Percentiles rank a stretch among this genome's conserved stretches.
phyloP scores from a whole-genome alignment of 2,888 invertebrate genomes.

The Heterodera filipjevi region DNA sequence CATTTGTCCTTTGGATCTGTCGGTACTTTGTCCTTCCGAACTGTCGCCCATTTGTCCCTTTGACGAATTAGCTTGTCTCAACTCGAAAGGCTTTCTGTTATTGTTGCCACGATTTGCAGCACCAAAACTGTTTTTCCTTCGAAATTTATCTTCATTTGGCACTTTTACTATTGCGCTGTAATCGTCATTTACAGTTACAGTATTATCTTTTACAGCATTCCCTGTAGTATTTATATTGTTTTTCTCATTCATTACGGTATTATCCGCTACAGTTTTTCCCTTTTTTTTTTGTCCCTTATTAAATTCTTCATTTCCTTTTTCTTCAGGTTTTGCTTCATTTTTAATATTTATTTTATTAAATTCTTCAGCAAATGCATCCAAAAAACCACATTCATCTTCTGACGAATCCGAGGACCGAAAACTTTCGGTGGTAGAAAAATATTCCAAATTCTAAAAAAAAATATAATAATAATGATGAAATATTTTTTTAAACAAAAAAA shows the following conservation, averaged over 20 bases:
- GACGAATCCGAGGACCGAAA: neutral
- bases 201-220: no score
- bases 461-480: neutral
- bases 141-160: neutral
- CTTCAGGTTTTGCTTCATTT: neutral
- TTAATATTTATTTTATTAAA: neutral
- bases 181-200: no score
- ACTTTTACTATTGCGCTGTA: neutral
- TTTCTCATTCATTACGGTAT: neutral
- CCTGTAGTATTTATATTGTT: neutral
- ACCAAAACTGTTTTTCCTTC: neutral
- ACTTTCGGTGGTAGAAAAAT: neutral
- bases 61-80: neutral
- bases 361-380: neutral
- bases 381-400: neutral
- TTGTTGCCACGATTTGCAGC: neutral
- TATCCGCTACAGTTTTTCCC: neutral
- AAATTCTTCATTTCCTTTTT: neutral
- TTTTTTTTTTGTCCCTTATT: neutral
- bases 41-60: neutral
- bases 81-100: neutral
- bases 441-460: neutral
- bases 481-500: neutral
- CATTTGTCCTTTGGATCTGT: neutral
- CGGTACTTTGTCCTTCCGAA: neutral